phyloP scores from a whole-genome alignment of 2,888 invertebrate species.

The Drosophila borealis region DNA sequence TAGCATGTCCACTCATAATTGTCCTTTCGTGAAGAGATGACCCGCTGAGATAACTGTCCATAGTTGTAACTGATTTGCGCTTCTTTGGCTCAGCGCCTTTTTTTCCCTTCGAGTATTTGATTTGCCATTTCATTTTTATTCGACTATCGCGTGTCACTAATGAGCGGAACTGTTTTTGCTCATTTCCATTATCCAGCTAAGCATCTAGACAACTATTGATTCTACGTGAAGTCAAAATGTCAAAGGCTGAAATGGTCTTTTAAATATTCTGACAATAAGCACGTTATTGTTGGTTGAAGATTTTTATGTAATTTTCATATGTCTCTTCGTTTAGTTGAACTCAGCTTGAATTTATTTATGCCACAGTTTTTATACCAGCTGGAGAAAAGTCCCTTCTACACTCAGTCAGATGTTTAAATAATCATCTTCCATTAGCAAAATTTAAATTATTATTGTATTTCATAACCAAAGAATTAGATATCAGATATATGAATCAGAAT shows the following conservation, averaged over 20 bases:
- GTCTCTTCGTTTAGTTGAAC: background rate
- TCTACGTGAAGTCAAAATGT: slow-evolving; percentile 5
- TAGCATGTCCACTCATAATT: slow-evolving; percentile 83
- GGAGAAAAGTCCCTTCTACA: too few species aligned
- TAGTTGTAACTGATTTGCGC: slow-evolving; percentile 81
- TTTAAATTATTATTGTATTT: too few species aligned
- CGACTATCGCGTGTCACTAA: slow-evolving; percentile 76
- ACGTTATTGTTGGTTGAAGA: background rate
- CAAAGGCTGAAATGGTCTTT: slow-evolving; percentile 1
- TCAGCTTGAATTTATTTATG: background rate
- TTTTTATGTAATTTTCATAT: background rate
- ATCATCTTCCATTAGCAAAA: too few species aligned
- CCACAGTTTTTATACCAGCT: too few species aligned
- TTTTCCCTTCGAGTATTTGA: slow-evolving; percentile 60
- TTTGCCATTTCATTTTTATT: slow-evolving; percentile 73
- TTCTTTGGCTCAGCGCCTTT: slow-evolving; percentile 21
- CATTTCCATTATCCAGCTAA: slow-evolving; percentile 1
- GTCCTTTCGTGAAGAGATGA: slow-evolving; percentile 81
- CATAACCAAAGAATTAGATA: too few species aligned
- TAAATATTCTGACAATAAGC: background rate
- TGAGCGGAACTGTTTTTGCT: slow-evolving; percentile 49
- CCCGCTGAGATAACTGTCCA: slow-evolving; percentile 80
- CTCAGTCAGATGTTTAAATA: too few species aligned
- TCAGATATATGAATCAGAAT: too few species aligned
- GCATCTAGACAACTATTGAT: slow-evolving; percentile 36